Evolutionary conservation across 2,888 invertebrate species (phyloP).

Genomic region (Archips crataeganus): DNA sequence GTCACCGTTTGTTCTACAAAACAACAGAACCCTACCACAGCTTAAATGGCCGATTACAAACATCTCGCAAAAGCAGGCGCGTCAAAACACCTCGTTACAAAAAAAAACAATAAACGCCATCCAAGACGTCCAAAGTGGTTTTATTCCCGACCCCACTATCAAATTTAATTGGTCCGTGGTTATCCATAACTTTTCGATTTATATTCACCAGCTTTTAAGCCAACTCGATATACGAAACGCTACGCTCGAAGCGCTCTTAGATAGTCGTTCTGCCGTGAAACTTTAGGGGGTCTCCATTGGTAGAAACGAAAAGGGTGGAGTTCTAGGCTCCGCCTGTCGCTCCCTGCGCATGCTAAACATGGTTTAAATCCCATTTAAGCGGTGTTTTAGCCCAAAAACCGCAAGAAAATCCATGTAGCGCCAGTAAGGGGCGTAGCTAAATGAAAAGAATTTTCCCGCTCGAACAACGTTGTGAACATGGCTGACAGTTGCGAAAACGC

Average conservation of each 20-base stretch:
- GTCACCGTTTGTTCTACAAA: background rate
- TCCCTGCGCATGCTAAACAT: conserved; percentile 82
- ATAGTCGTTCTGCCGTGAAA: conserved; percentile 73
- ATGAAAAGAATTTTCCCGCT: conserved; percentile 81
- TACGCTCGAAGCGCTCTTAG: conserved; percentile 76
- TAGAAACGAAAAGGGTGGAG: conserved; percentile 58
- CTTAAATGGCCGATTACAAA: background rate
- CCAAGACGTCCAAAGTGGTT: conserved; percentile 44
- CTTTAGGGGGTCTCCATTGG: conserved; percentile 65
- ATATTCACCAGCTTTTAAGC: conserved; percentile 85
- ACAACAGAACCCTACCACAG: background rate
- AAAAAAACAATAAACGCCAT: conserved; percentile 36
- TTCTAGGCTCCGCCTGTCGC: conserved; percentile 62
- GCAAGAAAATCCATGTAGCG: conserved; percentile 83
- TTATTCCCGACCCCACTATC: conserved; percentile 61
- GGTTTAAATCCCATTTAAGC: conserved; percentile 84
- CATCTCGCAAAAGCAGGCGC: background rate
- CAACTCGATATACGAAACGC: conserved; percentile 81
- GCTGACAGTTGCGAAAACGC: conserved; percentile 77
- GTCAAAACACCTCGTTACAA: background rate
- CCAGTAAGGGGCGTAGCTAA: conserved; percentile 82
- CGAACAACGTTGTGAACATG: conserved; percentile 76
- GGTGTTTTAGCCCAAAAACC: conserved; percentile 84
- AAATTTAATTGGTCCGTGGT: conserved; percentile 81
- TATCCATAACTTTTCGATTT: conserved; percentile 85